phyloP scores from a whole-genome alignment of 2,888 invertebrate species.

The Plebejus anna region DNA sequence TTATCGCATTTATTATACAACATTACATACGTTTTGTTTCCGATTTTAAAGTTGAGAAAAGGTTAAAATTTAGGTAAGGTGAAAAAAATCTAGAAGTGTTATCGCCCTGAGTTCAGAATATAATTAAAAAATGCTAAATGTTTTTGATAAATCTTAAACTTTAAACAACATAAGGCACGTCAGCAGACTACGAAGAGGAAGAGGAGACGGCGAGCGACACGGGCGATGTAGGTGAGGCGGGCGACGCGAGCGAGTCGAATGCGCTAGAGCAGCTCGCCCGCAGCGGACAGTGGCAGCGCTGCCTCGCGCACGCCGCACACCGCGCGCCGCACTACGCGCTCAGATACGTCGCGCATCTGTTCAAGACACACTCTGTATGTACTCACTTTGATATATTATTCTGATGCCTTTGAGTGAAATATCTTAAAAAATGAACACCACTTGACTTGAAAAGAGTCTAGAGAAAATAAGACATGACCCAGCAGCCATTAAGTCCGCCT shows the following conservation, averaged over 20 bases:
- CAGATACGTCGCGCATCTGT: constrained; percentile 62
- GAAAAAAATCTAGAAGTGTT: too few species aligned
- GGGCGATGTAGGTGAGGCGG: constrained; percentile 38
- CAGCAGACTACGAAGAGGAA: constrained; percentile 53
- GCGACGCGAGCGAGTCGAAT: constrained; percentile 44
- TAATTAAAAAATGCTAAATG: too few species aligned
- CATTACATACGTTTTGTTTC: too few species aligned
- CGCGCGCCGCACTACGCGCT: constrained; percentile 67
- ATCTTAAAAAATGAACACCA: too few species aligned
- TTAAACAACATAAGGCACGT: constrained; percentile 38
- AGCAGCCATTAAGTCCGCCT: too few species aligned
- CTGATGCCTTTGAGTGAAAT: too few species aligned
- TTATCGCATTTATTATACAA: too few species aligned
- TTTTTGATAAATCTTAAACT: not conserved
- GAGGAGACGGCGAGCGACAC: constrained; percentile 37
- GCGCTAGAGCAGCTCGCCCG: constrained; percentile 66
- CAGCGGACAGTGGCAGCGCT: constrained; percentile 71
- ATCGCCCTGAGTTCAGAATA: not conserved
- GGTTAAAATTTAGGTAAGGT: too few species aligned
- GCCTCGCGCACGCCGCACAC: constrained; percentile 63
- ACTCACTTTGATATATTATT: not conserved
- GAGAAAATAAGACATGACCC: too few species aligned
- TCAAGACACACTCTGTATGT: constrained; percentile 60
- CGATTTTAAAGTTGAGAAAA: too few species aligned
- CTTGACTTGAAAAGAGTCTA: too few species aligned